Conservation (phyloP, 2,888 invertebrate species). For the Limnephilus rhombicus region DNA sequence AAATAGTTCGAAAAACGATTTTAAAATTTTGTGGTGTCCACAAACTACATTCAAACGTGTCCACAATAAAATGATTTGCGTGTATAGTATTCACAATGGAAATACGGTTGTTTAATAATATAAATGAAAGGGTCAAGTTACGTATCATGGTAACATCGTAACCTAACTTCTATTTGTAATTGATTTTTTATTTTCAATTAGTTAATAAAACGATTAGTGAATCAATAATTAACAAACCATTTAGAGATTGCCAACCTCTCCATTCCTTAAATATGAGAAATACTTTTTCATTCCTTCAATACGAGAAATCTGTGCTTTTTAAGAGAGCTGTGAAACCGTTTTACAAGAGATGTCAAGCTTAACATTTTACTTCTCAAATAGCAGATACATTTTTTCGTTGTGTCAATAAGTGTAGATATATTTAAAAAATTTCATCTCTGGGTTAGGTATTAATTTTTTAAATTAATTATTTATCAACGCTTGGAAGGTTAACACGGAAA, state of each 20-base stretch:
- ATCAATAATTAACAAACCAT: background rate
- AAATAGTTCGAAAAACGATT: no score
- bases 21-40: no score
- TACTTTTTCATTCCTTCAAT: no score
- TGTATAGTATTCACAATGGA: no score
- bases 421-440: background rate
- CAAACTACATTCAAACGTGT: no score
- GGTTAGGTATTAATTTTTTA: background rate
- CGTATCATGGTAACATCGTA: background rate
- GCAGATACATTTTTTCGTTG: background rate
- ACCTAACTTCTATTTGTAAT: background rate
- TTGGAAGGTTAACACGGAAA: no score
- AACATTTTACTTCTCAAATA: background rate
- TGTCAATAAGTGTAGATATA: background rate
- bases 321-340: background rate
- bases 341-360: background rate
- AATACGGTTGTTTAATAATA: no score
- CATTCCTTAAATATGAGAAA: no score
- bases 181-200: background rate
- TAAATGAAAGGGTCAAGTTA: background rate
- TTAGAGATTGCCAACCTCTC: background rate
- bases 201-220: background rate
- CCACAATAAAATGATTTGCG: no score
- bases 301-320: no score
- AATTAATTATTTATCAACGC: no score